phyloP scores from a whole-genome alignment of 2,888 invertebrate species.

The Erynnis tages region DNA sequence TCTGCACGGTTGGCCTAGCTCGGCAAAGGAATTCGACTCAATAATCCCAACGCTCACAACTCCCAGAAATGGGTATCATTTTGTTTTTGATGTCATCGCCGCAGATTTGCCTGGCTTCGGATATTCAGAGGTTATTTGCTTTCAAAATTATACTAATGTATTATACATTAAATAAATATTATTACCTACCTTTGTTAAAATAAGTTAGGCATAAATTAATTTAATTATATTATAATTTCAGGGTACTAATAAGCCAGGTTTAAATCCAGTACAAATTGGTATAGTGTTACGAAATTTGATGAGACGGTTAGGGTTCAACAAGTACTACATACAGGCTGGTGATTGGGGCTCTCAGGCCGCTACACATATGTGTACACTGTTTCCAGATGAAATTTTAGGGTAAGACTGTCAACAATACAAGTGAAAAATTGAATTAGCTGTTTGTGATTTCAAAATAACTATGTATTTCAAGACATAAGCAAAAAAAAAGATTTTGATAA shows the following conservation, averaged over 20 bases:
- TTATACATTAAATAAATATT: too few relatives aligned
- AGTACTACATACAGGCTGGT: conserved; percentile 88
- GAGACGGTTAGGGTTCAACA: conserved; percentile 83
- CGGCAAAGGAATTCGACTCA: conserved; percentile 89
- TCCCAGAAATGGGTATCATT: conserved; percentile 76
- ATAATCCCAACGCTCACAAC: conserved; percentile 85
- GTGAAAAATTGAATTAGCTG: not conserved
- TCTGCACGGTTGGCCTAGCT: conserved; percentile 94
- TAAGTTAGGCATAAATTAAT: too few relatives aligned
- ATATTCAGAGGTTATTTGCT: conserved; percentile 84
- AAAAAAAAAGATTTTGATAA: too few relatives aligned
- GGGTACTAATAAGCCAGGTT: conserved; percentile 82
- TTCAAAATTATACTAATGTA: too few relatives aligned
- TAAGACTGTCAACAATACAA: conserved; percentile 35
- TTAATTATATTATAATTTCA: too few relatives aligned
- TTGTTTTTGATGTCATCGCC: conserved; percentile 85
- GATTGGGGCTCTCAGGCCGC: conserved; percentile 89
- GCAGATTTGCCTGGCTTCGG: conserved; percentile 87
- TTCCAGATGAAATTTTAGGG: conserved; percentile 81
- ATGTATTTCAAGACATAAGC: too few relatives aligned
- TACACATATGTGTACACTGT: conserved; percentile 82
- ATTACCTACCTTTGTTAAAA: too few relatives aligned
- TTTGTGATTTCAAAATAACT: not conserved
- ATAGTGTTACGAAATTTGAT: conserved; percentile 86
- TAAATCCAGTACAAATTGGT: conserved; percentile 81